Evolutionary conservation across 2,888 invertebrate genomes (phyloP).

Genomic region (Troides aeacus): DNA sequence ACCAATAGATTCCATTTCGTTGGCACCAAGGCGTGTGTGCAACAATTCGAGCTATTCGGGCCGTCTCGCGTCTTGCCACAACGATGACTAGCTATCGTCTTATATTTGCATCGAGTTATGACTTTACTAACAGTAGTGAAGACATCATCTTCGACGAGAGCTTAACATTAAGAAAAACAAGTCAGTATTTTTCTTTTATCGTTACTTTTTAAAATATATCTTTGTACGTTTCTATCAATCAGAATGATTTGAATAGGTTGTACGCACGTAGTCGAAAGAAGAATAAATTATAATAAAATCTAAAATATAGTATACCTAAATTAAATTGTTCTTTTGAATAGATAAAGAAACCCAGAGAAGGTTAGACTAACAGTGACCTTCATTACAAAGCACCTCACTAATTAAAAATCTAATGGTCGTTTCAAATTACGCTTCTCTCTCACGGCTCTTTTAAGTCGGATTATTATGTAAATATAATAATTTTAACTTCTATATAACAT

Average conservation of each 20-base stretch:
- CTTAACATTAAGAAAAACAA: neutral
- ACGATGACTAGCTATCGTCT: conserved; percentile 36
- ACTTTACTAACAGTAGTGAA: neutral
- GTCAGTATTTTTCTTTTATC: neutral
- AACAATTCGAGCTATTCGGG: conserved; percentile 67
- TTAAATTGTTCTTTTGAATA: neutral
- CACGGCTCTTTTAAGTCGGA: neutral
- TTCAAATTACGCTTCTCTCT: conserved; percentile 7
- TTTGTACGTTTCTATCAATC: no score
- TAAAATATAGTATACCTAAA: neutral
- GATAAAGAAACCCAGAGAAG: conserved; percentile 11
- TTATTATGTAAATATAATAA: conserved; percentile 16
- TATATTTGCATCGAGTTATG: neutral
- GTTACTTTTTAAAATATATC: neutral
- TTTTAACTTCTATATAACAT: conserved; percentile 3
- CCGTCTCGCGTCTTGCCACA: conserved; percentile 57
- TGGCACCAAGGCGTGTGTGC: conserved; percentile 72
- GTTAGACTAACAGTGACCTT: conserved; percentile 14
- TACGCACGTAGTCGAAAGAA: neutral
- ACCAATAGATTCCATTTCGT: conserved; percentile 75
- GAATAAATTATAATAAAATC: neutral
- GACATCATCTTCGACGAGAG: neutral
- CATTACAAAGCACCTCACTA: conserved; percentile 11
- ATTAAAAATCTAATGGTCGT: conserved; percentile 9
- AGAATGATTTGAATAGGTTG: no score